These are phyloP conservation scores for Contarinia nasturtii DNA, from an alignment of 1,140 invertebrate genomes.

Conservation along the genomic window DNA sequence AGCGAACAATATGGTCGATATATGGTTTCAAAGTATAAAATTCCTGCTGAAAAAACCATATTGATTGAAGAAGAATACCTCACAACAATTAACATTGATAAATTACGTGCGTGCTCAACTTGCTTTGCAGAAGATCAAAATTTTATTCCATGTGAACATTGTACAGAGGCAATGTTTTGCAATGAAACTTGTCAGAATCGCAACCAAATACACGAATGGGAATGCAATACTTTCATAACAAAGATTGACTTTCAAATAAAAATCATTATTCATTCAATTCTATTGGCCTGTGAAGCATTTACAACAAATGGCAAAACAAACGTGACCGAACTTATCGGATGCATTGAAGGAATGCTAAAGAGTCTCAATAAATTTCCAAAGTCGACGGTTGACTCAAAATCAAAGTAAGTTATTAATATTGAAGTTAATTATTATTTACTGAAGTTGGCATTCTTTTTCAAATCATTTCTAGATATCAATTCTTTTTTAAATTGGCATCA, in stretches of 20 bases:
- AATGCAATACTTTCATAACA: neutral
- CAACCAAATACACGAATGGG: neutral
- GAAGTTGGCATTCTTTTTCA: too few species aligned
- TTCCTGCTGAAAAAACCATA: neutral
- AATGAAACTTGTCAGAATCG: neutral
- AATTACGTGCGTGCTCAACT: too few species aligned
- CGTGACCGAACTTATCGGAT: neutral
- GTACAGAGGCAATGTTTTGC: neutral
- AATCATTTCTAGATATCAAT: neutral
- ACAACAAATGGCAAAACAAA: too few species aligned
- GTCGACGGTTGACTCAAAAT: neutral
- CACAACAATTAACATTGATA: too few species aligned
- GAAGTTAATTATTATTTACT: too few species aligned
- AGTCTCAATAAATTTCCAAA: too few species aligned
- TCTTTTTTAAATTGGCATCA: neutral
- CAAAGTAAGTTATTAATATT: neutral
- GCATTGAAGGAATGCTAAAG: too few species aligned
- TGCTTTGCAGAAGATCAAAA: too few species aligned
- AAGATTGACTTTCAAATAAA: too few species aligned
- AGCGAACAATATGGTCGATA: neutral
- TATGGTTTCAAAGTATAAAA: neutral
- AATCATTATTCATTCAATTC: too few species aligned
- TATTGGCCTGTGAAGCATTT: too few species aligned
- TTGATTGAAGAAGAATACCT: neutral
- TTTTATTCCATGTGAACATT: neutral